phyloP scores from a whole-genome alignment of 2,888 invertebrate genomes.

The Leucoma salicis region DNA sequence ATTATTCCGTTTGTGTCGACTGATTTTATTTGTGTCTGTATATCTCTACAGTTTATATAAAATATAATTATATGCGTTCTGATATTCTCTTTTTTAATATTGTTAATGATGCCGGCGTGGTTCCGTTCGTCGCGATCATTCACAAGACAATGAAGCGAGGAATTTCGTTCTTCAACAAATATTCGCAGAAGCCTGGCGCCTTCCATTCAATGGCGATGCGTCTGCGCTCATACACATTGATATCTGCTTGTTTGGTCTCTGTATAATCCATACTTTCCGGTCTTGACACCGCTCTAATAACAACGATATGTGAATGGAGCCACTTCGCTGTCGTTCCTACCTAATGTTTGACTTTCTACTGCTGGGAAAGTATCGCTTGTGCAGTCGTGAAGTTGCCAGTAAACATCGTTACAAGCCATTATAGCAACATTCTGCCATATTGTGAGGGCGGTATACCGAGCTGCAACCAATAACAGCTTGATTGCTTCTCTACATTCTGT shows the following conservation, averaged over 20 bases:
- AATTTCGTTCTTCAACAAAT: conserved; percentile 63
- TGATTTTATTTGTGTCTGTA: neutral
- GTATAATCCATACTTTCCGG: conserved; percentile 71
- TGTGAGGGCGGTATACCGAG: conserved; percentile 43
- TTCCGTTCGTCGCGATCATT: conserved; percentile 39
- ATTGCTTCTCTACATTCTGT: conserved; percentile 46
- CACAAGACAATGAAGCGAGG: conserved; percentile 63
- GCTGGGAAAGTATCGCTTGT: conserved; percentile 72
- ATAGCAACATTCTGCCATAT: conserved; percentile 55
- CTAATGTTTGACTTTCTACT: conserved; percentile 74
- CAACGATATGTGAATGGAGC: conserved; percentile 61
- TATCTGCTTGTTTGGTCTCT: conserved; percentile 55
- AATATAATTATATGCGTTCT: too few species aligned
- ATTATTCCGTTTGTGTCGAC: conserved; percentile 30
- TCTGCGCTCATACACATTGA: conserved; percentile 42
- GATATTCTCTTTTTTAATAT: too few species aligned
- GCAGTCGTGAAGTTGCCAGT: conserved; percentile 50
- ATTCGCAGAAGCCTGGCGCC: conserved; percentile 58
- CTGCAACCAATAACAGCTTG: conserved; percentile 31
- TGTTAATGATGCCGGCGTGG: conserved; percentile 33
- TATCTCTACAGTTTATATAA: too few species aligned
- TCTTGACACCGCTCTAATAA: conserved; percentile 62
- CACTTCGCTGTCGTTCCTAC: conserved; percentile 57
- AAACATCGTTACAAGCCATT: conserved; percentile 59
- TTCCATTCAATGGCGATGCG: conserved; percentile 56